Base-by-base conservation (phyloP, 2,113 vertebrate genomes). In the Hippoglossus stenolepis region DNA sequence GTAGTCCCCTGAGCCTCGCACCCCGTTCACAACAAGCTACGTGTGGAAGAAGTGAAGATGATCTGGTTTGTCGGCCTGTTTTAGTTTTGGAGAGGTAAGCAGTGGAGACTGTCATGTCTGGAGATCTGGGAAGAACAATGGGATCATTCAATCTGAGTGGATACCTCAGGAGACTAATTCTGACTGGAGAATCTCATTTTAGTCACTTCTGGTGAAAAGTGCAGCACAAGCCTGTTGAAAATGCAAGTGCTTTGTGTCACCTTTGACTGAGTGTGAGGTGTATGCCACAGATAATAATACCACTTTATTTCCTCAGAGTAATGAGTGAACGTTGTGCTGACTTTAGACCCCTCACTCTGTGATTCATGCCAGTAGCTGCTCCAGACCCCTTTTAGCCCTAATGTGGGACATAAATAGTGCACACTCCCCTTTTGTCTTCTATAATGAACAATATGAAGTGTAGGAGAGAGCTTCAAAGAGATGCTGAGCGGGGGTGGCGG, bases 111-210 rank as follows among this genome's bases (percentile, higher is more conserved):
- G 58, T 60, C 51, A 79, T 79, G 68, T 69, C 10, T 77, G 35
- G 69, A 71, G 61, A 83, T 83, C 74, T 3, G 28, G 43, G 38
- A 59, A 62, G 11, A 59, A 89, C 82, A 87, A 81, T 77, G 80
- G 13, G 23, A 80, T 88, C 78, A 75, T 91, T 90, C 71, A 83
- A 15, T 58, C 11, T 65, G 75, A 80, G 69, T 6, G 62, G 60
- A 62, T 20, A 64, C 73, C 38, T 68, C 59, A 4, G 38, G 45
- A 80, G 17, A 43, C 21, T 10, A 31, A 85, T 69, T 75, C 28
- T n/a, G 75, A 80, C 76, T 70, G 65, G 49, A 76, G 67, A 80
- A 31, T 57, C 60, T 70, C 28, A 47, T 77, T 84, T n/a, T 20
- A 73, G 17, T 75, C 73, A 51, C 64, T 54, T 31, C 84, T 83